Evolutionary conservation across 2,113 vertebrate genomes (phyloP), one percentile per base, ranked within the genome.

Genomic region (Megaleporinus macrocephalus): DNA sequence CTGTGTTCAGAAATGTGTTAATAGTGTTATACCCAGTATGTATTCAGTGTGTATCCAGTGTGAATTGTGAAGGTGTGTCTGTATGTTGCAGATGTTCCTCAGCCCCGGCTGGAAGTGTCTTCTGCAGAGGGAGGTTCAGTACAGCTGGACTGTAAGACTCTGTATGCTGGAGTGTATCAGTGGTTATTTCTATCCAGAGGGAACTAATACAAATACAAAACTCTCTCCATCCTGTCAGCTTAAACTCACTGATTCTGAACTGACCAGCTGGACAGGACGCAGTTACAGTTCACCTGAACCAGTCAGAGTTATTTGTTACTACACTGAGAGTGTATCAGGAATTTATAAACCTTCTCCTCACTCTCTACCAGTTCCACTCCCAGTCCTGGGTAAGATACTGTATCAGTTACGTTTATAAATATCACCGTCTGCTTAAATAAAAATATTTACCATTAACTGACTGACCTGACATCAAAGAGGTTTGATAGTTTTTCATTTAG

Each of bases 131-230:
- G 24, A n/a, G 14, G 49, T 2, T 76, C 83, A 68, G 57, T 84
- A 22, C 36, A 68, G 26, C 27, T 87, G 76, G 63, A 44, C 65
- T 87, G 83, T 76, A 11, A 62, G 36, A 20, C 4, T 27, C 51
- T 44, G 36, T 14, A 66, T 83, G 22, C 16, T 44, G 7, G 55
- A 33, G 82, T 20, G 24, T 41, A 9, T 71, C 62, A 44, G 41
- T 85, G 83, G n/a, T 80, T 18, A 13, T 20, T 87, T 85, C 49
- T 55, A 72, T 55, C 7, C 27, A 65, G 63, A 73, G 47, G 27
- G 55, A 26, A 1, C 71, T 15, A 0, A 47, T 1, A 47, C 10
- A 15, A 44, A 33, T 30, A 4, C 26, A 27, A 65, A 76, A 33
- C 20, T n/a, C 49, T 29, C 20, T 0, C n/a, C 9, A 30, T 55